phyloP scores from a whole-genome alignment of 2,888 invertebrate genomes.

The Heliconius erato region DNA sequence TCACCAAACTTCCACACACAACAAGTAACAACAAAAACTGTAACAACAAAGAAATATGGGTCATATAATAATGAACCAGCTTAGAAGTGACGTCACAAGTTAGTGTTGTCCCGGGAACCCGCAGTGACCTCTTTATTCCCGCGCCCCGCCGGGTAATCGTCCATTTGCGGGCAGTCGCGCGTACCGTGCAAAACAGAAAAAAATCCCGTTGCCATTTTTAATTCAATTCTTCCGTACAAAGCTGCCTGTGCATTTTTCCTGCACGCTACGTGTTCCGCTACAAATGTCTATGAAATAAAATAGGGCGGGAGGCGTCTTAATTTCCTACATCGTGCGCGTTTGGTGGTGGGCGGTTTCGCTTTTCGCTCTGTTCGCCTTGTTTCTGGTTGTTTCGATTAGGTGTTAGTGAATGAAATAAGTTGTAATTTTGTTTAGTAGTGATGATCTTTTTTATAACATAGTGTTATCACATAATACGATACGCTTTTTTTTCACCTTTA shows the following conservation, averaged over 20 bases:
- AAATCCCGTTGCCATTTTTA: conserved; percentile 77
- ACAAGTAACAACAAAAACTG: background rate
- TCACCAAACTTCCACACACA: background rate
- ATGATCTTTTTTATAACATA: background rate
- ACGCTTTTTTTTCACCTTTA: no score
- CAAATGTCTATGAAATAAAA: conserved; percentile 75
- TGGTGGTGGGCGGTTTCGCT: conserved; percentile 14
- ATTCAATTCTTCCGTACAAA: conserved; percentile 81
- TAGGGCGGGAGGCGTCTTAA: conserved; percentile 72
- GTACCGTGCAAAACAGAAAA: conserved; percentile 77
- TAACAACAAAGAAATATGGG: conserved; percentile 10
- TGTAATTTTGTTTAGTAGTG: background rate
- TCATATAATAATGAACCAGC: conserved; percentile 37
- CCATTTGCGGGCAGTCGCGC: conserved; percentile 81
- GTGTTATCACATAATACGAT: no score
- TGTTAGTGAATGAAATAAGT: background rate
- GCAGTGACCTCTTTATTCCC: conserved; percentile 58
- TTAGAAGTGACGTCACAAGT: conserved; percentile 55
- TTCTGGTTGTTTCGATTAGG: background rate
- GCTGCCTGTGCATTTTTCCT: conserved; percentile 64
- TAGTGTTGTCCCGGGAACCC: conserved; percentile 63
- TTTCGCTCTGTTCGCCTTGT: background rate
- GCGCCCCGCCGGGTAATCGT: conserved; percentile 73
- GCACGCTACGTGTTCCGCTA: conserved; percentile 55
- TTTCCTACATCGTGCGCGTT: conserved; percentile 67